phyloP scores from a whole-genome alignment of 2,113 vertebrate species.

The Paramisgurnus dabryanus region DNA sequence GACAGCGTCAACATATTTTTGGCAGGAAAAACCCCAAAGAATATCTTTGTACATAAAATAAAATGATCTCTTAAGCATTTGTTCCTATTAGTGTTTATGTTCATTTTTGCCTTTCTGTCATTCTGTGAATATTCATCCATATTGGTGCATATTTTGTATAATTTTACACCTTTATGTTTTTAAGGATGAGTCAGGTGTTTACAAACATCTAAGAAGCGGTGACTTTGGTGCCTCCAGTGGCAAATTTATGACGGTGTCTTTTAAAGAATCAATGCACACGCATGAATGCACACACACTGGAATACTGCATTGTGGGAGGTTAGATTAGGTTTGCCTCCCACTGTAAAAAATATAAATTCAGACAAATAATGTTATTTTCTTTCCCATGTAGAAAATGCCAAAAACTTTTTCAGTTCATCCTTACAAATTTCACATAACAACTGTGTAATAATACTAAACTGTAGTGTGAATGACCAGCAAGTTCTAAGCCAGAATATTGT shows the following conservation, averaged over 20 bases:
- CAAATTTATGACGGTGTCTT: conserved; percentile 56
- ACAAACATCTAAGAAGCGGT: conserved; percentile 42
- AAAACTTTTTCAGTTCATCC: not conserved
- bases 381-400: not conserved
- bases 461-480: not conserved
- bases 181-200: conserved; percentile 29
- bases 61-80: not conserved
- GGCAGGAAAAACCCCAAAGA: too few species aligned
- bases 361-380: not conserved
- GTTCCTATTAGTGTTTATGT: not conserved
- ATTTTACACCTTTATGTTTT: not conserved
- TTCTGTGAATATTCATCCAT: not conserved
- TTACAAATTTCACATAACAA: not conserved
- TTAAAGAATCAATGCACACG: conserved; percentile 3
- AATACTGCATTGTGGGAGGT: conserved; percentile 1
- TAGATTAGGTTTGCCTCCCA: conserved; percentile 5
- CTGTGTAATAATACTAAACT: not conserved
- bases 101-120: not conserved
- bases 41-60: not conserved
- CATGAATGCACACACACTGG: conserved; percentile 4
- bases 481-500: not conserved
- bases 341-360: conserved; percentile 20
- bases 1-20: conserved; percentile 6
- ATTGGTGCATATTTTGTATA: conserved; percentile 2
- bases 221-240: conserved; percentile 58